A percentile compares a stretch with the other conserved stretches of the same genome.
Conservation (phyloP, 1,140 invertebrate genomes). For the Mercenaria mercenaria region DNA sequence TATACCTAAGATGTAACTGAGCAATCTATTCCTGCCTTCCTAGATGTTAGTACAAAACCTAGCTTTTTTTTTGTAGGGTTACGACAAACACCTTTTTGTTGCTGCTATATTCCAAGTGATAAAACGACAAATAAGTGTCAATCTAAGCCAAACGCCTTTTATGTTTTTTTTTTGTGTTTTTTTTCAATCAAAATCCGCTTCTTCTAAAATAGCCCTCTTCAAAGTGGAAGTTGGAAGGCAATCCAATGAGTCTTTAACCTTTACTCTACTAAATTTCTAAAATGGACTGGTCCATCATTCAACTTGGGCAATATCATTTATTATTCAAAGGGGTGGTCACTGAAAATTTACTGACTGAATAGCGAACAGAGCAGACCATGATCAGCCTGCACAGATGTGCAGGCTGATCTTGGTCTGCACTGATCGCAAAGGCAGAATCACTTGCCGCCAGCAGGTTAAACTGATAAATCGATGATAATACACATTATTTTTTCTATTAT, state of each 20-base stretch:
- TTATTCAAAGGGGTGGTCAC: background rate
- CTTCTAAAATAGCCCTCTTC: too few species aligned
- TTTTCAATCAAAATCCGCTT: too few species aligned
- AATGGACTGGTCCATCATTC: background rate
- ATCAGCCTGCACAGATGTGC: background rate
- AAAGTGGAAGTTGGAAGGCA: too few species aligned
- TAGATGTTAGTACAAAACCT: background rate
- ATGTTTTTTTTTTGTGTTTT: too few species aligned
- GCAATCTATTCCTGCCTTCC: background rate
- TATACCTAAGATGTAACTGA: background rate
- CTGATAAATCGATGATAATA: too few species aligned
- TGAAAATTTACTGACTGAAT: background rate
- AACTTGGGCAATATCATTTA: background rate
- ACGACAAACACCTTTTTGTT: background rate
- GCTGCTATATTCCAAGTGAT: background rate
- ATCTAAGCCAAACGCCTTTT: too few species aligned
- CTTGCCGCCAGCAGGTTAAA: background rate
- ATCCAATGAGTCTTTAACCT: background rate
- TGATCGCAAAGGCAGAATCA: background rate
- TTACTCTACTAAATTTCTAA: background rate
- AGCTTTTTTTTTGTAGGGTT: background rate
- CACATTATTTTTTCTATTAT: background rate
- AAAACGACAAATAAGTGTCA: background rate
- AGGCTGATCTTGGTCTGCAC: background rate
- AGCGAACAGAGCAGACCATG: background rate